These are phyloP conservation scores for Chaetodon trifasciatus DNA, from an alignment of 2,797 vertebrate species.

Conservation along the genomic window DNA sequence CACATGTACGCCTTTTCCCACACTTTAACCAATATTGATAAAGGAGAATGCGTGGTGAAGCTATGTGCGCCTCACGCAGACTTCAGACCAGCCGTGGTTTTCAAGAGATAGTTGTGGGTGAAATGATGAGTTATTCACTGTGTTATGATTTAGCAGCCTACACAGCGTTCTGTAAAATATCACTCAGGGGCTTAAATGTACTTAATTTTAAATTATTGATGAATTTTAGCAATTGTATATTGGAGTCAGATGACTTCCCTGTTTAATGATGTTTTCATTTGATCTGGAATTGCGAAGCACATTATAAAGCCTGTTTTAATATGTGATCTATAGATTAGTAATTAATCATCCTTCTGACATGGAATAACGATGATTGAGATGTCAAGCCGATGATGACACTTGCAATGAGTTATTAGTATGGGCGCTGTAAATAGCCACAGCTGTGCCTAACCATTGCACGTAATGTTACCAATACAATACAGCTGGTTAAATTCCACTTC, in stretches of 20 bases:
- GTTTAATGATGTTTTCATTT: not conserved
- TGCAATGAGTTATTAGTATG: not conserved
- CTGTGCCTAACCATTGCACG: not conserved
- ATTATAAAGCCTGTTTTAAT: not conserved
- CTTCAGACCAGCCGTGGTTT: too few relatives aligned
- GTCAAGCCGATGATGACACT: not conserved
- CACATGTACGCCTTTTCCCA: not conserved
- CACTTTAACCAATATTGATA: not conserved
- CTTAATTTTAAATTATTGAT: not conserved
- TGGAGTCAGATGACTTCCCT: not conserved
- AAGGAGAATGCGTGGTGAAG: too few relatives aligned
- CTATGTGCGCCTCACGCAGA: too few relatives aligned
- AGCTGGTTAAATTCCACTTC: not conserved
- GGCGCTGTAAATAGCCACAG: not conserved
- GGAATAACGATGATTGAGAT: not conserved
- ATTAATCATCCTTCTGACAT: not conserved
- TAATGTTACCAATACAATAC: not conserved
- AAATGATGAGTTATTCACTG: too few relatives aligned
- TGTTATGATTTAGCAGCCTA: too few relatives aligned
- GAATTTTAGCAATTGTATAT: not conserved
- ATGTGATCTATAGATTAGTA: not conserved
- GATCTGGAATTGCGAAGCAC: not conserved
- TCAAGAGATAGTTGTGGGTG: too few relatives aligned
- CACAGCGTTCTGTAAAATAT: too few relatives aligned
- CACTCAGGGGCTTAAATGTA: not conserved